Base-by-base conservation (phyloP, 2,113 vertebrate species). In the Ardeotis arabs region DNA sequence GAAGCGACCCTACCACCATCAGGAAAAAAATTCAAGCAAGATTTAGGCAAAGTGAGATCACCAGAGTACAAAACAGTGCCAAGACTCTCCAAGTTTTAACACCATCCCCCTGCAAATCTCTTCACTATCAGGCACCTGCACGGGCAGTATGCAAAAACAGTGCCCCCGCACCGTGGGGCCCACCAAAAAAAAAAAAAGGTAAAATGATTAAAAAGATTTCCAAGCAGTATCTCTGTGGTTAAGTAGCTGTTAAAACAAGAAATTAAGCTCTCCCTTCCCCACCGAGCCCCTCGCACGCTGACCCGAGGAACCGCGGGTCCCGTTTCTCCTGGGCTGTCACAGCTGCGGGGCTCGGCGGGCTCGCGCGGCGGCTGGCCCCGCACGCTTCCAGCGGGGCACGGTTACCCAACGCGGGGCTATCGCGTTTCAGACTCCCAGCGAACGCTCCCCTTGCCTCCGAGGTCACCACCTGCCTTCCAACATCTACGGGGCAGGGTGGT, bases 81-180 rank as follows among this genome's bases (percentile, higher is more conserved):
- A 23, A 25, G 20, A 62, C 10, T 4, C 69, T 64, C 45, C 45
- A 52, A 60, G 70, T 70, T 81, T 55, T 27, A 41, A 67, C 68
- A 29, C 28, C 17, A 35, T 44, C 41, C 41, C 41, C 4, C n/a
- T 2, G 22, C 72, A 86, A 18, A 68, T 28, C 47, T 64, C 45
- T 25, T 37, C 19, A 3, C 15, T 20, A 4, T 1, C 2, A 15
- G 33, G 37, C 37, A 76, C 27, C 82, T 33, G 27, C 3, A 18
- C 9, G 24, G 80, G 41, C 50, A 52, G 3, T 0, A 2, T 0
- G 24, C 5, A 45, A 29, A 64, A 63, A 4, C 0, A 2, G 17
- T 1, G 28, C 7, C 22, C 49, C 10, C 33, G 8, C 2, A 31
- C 8, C 59, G 6, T 4, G 5, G 59, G 22, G 31, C 9, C 29